Evolutionary conservation across 1,140 invertebrate genomes (phyloP), one percentile per base, ranked within the genome.

Genomic region (Orussus abietinus): DNA sequence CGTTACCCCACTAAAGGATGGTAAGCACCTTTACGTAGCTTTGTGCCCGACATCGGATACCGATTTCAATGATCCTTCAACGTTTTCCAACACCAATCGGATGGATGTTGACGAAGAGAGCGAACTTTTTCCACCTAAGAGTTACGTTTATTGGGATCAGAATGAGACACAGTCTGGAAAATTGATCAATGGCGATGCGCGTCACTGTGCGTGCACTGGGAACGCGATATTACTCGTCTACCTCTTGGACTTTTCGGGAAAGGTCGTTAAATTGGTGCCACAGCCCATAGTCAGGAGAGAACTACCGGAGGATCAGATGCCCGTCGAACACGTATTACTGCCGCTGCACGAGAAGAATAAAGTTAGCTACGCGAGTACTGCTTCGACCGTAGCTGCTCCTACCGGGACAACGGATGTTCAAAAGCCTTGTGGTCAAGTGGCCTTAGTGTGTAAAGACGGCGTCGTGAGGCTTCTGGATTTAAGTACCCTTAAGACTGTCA

Each of bases 361-460:
- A 26, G 34, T 25, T 17, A 38, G 19, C 20, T 6, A 25, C 15
- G 14, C 39, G 15, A 38, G 15, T 17, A 40, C 34, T 26, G 44
- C 40, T 30, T 37, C 44, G n/a, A n/a, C n/a, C n/a, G n/a, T n/a
- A n/a, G n/a, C n/a, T n/a, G n/a, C n/a, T n/a, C n/a, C n/a, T n/a
- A n/a, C n/a, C 13, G 38, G 39, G 4, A 10, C 6, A 45, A 47
- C 36, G 9, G 34, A 2, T 11, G 15, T 10, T 9, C 48, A 49
- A 15, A 57, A 56, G 45, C 62, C 64, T 0, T 37, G 38, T 9
- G 77, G 77, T 45, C 62, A 73, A 47, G 66, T 75, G 25, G 66
- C 75, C 5, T 60, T 83, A 35, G 79, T 88, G 6, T 84, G 84
- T 45, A 72, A 75, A 7, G 84, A 88, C 64, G 86, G 87, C 5